Evolutionary conservation across 2,888 invertebrate genomes (phyloP), one percentile per base, ranked within the genome.

Genomic region (Pyrrhosoma nymphula): DNA sequence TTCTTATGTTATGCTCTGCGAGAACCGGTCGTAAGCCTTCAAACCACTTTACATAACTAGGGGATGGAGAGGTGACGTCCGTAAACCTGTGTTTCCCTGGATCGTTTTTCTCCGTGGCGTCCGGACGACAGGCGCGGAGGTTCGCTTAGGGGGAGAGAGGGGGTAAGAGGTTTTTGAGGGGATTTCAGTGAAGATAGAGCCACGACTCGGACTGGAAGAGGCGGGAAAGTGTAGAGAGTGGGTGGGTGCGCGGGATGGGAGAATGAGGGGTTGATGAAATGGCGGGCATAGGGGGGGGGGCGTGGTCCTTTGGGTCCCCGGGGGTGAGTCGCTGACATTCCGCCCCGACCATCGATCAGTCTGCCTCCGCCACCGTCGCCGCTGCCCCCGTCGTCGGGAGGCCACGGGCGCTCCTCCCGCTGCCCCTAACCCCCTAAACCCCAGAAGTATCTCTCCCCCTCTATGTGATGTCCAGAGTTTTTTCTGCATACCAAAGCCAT

Each of bases 281-380:
- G 82, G 90, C 20, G 90, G 90, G 60, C 18, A 56, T 10, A 47
- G 47, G 47, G 47, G 8, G 47, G 90, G 56, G 89, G 89, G 89
- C 60, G 60, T 60, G 60, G 60, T 60, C 60, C 18, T 16, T 60
- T 56, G 89, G 89, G 89, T 89, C 56, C 89, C 89, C 47, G 55
- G 89, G 89, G 89, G 89, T 55, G 56, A 89, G 56, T 56, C 89
- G 89, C 89, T 89, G 89, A 89, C 89, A 89, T 56, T 89, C 89
- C 56, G 89, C 89, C 89, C 89, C 89, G 89, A 89, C 89, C 89
- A 89, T 89, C 89, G 89, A 89, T 89, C 89, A 89, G 89, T 89
- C 89, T 89, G 89, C 89, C 55, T n/a, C 89, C 56, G 89, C 26
- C 56, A 2, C n/a, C n/a, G 47, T 23, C 55, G 47, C 55, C n/a